phyloP scores from a whole-genome alignment of 2,113 vertebrate species.

The Dasypus novemcinctus region DNA sequence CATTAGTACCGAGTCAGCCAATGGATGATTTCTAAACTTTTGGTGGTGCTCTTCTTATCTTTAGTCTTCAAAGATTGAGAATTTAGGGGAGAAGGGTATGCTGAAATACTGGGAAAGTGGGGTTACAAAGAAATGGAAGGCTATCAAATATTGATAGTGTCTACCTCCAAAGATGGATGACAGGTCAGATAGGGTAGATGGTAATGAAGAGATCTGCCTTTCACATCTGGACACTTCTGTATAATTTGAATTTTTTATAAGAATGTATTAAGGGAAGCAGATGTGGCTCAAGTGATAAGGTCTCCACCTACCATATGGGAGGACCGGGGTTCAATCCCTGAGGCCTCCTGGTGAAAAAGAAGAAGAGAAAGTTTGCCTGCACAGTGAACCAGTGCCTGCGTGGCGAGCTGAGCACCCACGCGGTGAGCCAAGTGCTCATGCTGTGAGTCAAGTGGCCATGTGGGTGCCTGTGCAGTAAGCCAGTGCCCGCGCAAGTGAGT shows the following conservation, averaged over 20 bases:
- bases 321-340: too few relatives aligned
- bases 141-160: background rate
- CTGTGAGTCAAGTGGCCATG: too few relatives aligned
- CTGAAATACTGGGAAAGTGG: background rate
- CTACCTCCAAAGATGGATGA: background rate
- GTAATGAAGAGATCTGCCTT: background rate
- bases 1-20: background rate
- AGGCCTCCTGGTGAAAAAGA: too few relatives aligned
- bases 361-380: too few relatives aligned
- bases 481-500: too few relatives aligned
- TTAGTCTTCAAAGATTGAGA: background rate
- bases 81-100: background rate
- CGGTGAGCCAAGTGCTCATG: too few relatives aligned
- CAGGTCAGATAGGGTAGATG: background rate
- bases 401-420: too few relatives aligned
- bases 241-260: background rate
- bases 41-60: background rate
- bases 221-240: background rate
- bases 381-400: too few relatives aligned
- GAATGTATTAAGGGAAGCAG: too few relatives aligned
- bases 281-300: too few relatives aligned
- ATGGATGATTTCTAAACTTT: slow-evolving; percentile 19
- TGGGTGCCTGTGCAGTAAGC: too few relatives aligned
- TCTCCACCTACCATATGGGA: too few relatives aligned
- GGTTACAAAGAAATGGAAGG: background rate